Conservation (phyloP, 2,113 vertebrate genomes). For the Barnardius zonarius region DNA sequence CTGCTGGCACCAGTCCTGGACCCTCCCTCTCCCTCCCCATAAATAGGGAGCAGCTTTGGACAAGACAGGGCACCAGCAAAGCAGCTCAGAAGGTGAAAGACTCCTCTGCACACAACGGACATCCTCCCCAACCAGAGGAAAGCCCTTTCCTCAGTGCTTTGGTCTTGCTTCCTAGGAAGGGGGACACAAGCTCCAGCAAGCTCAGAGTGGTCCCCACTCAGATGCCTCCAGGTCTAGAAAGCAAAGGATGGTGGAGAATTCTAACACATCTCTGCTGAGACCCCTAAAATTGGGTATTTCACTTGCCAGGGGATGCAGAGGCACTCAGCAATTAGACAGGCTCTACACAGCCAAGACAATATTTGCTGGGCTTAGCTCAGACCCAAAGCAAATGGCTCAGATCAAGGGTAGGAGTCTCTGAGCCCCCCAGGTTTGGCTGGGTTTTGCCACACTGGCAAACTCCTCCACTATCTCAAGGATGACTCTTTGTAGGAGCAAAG, state of each 20-base stretch:
- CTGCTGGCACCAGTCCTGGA: background rate
- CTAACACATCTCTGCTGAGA: background rate
- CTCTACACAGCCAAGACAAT: background rate
- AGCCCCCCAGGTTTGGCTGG: background rate
- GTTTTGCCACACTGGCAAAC: background rate
- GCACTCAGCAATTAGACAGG: background rate
- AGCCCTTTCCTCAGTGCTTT: rapidly evolving
- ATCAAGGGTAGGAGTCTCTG: rapidly evolving
- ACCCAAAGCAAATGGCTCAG: background rate
- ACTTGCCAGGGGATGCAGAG: background rate
- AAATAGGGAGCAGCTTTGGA: background rate
- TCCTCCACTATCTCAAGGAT: background rate
- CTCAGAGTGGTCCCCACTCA: background rate
- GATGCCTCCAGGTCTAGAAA: background rate
- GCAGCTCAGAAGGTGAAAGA: rapidly evolving
- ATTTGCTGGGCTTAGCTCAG: background rate
- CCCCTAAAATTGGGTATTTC: background rate
- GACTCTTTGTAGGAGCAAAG: rapidly evolving
- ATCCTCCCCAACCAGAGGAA: rapidly evolving
- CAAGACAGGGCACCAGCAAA: background rate
- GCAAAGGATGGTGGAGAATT: background rate
- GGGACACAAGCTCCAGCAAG: rapidly evolving
- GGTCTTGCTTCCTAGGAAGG: background rate
- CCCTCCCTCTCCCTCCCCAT: background rate
- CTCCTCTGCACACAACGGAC: rapidly evolving